Evolutionary conservation across 2,888 invertebrate genomes (phyloP).

Genomic region (Rotaria magnacalcarata): DNA sequence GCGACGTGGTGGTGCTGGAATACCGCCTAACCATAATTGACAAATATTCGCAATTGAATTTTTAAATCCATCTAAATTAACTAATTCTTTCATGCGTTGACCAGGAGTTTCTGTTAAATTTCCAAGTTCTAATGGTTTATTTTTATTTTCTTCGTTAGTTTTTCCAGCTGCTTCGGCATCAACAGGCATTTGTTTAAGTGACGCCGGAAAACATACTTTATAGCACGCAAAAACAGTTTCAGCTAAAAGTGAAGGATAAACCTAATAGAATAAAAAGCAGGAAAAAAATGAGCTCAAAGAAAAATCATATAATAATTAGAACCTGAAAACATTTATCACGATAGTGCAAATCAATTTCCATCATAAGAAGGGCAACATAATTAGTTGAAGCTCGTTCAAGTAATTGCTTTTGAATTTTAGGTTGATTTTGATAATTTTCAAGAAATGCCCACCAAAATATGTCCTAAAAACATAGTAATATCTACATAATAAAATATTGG

Average conservation of each 20-base stretch:
- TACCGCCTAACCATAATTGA: constrained; percentile 28
- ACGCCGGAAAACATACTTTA: not conserved
- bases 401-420: not conserved
- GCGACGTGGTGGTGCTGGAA: not conserved
- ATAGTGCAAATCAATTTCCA: not conserved
- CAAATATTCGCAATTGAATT: constrained; percentile 10
- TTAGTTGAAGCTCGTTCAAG: not conserved
- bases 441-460: constrained; percentile 32
- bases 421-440: constrained; percentile 19
- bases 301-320: not conserved
- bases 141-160: not conserved
- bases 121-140: not conserved
- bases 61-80: not conserved
- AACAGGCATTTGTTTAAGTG: constrained; percentile 22
- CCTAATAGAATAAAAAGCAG: not conserved
- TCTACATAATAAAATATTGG: not conserved
- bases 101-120: not conserved
- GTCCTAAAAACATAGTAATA: not conserved
- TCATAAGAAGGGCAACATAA: constrained; percentile 1
- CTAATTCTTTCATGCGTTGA: not conserved
- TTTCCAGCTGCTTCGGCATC: not conserved
- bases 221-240: constrained; percentile 28
- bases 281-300: too few species aligned
- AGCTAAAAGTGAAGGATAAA: constrained; percentile 25
- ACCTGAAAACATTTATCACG: constrained; percentile 37